Conservation (phyloP, 1,140 invertebrate species). For the Drosophila albomicans region DNA sequence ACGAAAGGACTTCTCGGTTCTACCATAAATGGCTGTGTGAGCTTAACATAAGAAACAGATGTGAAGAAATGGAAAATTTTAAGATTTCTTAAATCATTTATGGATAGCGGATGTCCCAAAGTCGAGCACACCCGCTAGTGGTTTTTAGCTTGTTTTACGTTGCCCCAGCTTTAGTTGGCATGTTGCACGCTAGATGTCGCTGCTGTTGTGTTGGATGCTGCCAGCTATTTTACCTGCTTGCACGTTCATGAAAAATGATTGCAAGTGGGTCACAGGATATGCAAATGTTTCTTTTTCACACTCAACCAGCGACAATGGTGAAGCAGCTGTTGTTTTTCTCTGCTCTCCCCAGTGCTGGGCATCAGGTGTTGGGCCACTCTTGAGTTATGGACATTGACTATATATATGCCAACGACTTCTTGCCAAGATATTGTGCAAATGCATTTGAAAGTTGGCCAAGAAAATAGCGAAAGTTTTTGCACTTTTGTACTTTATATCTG, state of each 20-base stretch:
- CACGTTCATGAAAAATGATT: constrained; percentile 81
- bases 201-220: constrained; percentile 32
- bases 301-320: constrained; percentile 61
- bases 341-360: constrained; percentile 15
- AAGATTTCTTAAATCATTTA: no score
- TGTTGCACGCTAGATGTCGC: constrained; percentile 58
- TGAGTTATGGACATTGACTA: constrained; percentile 63
- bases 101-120: no score
- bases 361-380: constrained; percentile 42
- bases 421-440: constrained; percentile 75
- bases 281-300: constrained; percentile 83
- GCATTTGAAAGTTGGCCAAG: constrained; percentile 76
- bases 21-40: no score
- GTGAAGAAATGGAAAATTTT: no score
- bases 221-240: constrained; percentile 25
- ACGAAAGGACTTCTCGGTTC: no score
- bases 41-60: no score
- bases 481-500: constrained; percentile 57
- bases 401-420: constrained; percentile 49
- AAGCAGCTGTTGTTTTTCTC: constrained; percentile 47
- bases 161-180: constrained; percentile 45
- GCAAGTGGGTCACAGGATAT: constrained; percentile 83
- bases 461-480: constrained; percentile 78
- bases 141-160: constrained; percentile 25
- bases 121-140: no score